Conservation (phyloP, 2,113 vertebrate species). For the Hiodon alosoides region DNA sequence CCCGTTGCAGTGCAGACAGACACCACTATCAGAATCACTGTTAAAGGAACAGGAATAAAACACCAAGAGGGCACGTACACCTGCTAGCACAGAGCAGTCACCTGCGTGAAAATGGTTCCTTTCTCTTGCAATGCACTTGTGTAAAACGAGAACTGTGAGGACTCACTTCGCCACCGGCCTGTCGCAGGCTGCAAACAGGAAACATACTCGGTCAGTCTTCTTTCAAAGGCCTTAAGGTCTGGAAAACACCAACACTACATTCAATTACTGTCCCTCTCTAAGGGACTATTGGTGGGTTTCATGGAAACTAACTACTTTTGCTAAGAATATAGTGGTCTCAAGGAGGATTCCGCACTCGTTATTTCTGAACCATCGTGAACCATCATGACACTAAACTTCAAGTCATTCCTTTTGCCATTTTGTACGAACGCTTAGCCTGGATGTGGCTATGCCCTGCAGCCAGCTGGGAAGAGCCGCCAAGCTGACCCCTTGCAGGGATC, state of each 20-base stretch:
- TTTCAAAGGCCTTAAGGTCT: constrained; percentile 98
- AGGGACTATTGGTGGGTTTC: neutral
- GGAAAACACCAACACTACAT: constrained; percentile 7
- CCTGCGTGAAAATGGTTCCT: neutral
- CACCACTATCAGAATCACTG: constrained; percentile 97
- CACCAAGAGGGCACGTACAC: neutral
- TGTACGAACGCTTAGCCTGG: neutral
- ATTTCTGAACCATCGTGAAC: no score
- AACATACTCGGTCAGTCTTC: constrained; percentile 95
- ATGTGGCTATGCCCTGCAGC: no score
- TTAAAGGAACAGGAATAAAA: constrained; percentile 33
- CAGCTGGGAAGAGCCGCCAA: no score
- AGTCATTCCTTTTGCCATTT: neutral
- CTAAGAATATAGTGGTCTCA: neutral
- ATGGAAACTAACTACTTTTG: neutral
- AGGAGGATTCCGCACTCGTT: neutral
- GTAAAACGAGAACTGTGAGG: neutral
- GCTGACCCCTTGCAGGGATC: no score
- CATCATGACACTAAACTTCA: neutral
- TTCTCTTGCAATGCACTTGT: neutral
- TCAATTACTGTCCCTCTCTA: neutral
- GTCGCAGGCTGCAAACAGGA: constrained; percentile 96
- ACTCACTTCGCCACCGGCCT: constrained; percentile 98
- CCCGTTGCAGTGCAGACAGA: constrained; percentile 97
- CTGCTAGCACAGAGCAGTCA: neutral